These are phyloP conservation scores for Congeria kusceri DNA, from an alignment of 2,888 invertebrate genomes.

Conservation along the genomic window DNA sequence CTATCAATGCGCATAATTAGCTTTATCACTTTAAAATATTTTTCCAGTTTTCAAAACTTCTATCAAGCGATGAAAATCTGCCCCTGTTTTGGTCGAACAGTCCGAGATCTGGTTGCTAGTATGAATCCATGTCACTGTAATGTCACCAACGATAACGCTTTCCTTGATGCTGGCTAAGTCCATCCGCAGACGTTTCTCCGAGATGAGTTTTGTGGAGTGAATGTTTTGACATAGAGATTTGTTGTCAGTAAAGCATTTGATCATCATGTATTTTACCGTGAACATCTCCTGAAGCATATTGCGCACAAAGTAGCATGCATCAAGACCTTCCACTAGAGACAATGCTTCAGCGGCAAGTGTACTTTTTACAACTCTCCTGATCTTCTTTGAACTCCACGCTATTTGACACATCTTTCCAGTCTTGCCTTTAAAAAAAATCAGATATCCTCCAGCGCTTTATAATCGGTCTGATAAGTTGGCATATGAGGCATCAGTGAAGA, in stretches of 20 bases:
- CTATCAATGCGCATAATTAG: no score
- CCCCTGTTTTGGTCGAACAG: conserved; percentile 49
- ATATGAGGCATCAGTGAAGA: conserved; percentile 56
- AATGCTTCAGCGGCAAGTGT: conserved; percentile 60
- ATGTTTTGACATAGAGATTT: conserved; percentile 54
- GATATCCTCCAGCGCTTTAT: conserved; percentile 37
- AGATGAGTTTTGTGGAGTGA: conserved; percentile 51
- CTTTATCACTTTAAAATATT: no score
- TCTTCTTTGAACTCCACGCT: conserved; percentile 49
- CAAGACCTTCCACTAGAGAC: conserved; percentile 46
- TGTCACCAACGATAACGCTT: conserved; percentile 34
- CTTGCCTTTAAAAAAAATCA: conserved; percentile 40
- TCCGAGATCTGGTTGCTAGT: conserved; percentile 47
- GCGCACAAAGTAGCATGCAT: conserved; percentile 46
- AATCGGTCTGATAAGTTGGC: conserved; percentile 58
- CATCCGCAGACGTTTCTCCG: conserved; percentile 51
- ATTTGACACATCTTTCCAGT: conserved; percentile 34
- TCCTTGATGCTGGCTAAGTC: conserved; percentile 56
- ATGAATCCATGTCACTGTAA: conserved; percentile 40
- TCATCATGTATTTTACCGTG: conserved; percentile 20
- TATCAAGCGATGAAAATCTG: conserved; percentile 34
- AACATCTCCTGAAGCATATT: conserved; percentile 50
- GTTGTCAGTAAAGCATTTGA: conserved; percentile 57
- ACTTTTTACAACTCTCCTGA: conserved; percentile 55
- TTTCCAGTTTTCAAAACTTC: conserved; percentile 25